Percentiles rank a stretch among this genome's conserved stretches.
phyloP scores from a whole-genome alignment of 2,797 vertebrate genomes.

The Ctenopoma multispine region DNA sequence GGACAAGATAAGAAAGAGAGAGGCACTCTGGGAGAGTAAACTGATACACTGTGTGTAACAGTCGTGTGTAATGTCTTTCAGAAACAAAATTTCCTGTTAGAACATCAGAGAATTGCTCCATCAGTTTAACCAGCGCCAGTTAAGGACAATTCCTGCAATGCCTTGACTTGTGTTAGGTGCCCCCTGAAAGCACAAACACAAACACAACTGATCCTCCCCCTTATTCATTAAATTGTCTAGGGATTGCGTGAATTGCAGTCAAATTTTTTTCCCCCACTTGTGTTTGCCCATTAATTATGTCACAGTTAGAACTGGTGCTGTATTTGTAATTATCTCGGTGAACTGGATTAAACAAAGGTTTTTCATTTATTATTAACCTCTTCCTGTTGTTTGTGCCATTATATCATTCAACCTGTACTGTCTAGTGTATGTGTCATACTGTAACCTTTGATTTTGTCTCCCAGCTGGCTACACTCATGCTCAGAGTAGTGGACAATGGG shows the following conservation, averaged over 20 bases:
- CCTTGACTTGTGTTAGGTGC: not conserved
- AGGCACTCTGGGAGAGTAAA: constrained; percentile 33
- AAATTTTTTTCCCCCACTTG: not conserved
- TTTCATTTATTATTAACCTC: not conserved
- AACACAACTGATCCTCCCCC: not conserved
- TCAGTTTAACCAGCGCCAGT: constrained; percentile 32
- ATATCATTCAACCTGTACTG: not conserved
- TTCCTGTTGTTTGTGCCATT: not conserved
- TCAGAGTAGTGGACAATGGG: constrained; percentile 95
- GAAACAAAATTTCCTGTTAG: constrained; percentile 33
- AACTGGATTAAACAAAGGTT: not conserved
- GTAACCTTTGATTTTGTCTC: constrained; percentile 94
- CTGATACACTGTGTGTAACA: constrained; percentile 43
- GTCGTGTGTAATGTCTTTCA: constrained; percentile 27
- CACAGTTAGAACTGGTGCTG: not conserved
- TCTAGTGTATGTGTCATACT: not conserved
- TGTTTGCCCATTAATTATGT: constrained; percentile 12
- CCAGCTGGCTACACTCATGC: constrained; percentile 92
- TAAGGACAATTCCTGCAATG: constrained; percentile 30
- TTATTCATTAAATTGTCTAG: not conserved
- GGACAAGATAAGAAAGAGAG: constrained; percentile 47
- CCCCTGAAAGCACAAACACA: not conserved
- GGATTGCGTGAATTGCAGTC: constrained; percentile 5
- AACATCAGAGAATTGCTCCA: constrained; percentile 30
- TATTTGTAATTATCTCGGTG: not conserved